These are phyloP conservation scores for Progne subis DNA, from an alignment of 2,113 vertebrate species.

Conservation along the genomic window DNA sequence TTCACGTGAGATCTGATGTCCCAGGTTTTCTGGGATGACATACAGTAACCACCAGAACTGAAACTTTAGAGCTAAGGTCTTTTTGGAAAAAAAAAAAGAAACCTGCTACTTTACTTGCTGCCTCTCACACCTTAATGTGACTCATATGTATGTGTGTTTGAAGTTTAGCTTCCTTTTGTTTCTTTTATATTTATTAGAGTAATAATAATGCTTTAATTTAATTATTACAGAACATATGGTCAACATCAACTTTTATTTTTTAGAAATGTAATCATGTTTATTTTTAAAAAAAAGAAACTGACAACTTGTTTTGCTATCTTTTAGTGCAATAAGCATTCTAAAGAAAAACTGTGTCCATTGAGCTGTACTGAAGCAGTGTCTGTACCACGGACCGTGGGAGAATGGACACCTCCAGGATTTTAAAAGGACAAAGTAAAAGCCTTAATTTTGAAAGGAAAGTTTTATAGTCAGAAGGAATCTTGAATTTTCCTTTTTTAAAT, in stretches of 20 bases:
- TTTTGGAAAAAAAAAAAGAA: constrained; percentile 41
- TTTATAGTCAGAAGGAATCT: constrained; percentile 67
- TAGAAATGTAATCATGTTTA: constrained; percentile 77
- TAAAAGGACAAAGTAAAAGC: constrained; percentile 75
- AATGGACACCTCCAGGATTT: constrained; percentile 68
- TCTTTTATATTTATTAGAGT: constrained; percentile 83
- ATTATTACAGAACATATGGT: constrained; percentile 73
- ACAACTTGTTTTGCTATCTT: constrained; percentile 82
- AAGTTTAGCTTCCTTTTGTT: constrained; percentile 76
- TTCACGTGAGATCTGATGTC: constrained; percentile 8
- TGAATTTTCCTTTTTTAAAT: constrained; percentile 67
- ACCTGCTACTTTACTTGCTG: constrained; percentile 76
- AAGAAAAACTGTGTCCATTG: constrained; percentile 76
- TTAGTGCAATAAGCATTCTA: constrained; percentile 93
- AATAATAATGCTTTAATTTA: constrained; percentile 79
- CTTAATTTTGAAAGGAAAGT: constrained; percentile 82
- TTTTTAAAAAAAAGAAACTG: constrained; percentile 69
- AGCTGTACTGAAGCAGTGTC: constrained; percentile 63
- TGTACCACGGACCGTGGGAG: constrained; percentile 52
- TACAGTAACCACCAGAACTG: constrained; percentile 51
- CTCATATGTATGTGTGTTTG: constrained; percentile 73
- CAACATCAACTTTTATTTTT: constrained; percentile 75
- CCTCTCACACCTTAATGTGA: constrained; percentile 82
- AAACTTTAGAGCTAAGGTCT: constrained; percentile 71
- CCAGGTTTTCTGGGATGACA: constrained; percentile 18